Percentiles rank a stretch among this genome's conserved stretches.
phyloP scores from a whole-genome alignment of 2,113 vertebrate species.

The Microcebus lehilahytsara region DNA sequence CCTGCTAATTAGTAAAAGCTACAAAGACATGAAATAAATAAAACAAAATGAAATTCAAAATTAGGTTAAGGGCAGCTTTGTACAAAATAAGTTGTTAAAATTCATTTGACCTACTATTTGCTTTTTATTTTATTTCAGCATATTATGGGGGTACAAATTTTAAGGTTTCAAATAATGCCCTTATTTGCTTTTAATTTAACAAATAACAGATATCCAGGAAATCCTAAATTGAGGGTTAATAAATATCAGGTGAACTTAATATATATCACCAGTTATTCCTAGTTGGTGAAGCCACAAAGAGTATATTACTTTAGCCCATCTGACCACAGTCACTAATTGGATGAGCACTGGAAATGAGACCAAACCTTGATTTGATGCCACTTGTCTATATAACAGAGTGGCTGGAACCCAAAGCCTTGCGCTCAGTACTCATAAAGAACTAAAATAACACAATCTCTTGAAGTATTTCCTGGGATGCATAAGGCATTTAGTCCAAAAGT shows the following conservation, averaged over 20 bases:
- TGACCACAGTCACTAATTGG: slow-evolving; percentile 42
- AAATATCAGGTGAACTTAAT: neutral
- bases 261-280: neutral
- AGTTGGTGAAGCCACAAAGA: slow-evolving; percentile 22
- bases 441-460: neutral
- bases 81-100: slow-evolving; percentile 46
- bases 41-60: slow-evolving; percentile 52
- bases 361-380: slow-evolving; percentile 3
- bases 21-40: neutral
- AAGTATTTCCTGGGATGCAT: neutral
- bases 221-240: neutral
- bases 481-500: neutral
- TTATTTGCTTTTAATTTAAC: slow-evolving; percentile 44
- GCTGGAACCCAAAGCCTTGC: neutral
- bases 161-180: too few relatives aligned
- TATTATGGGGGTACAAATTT: too few relatives aligned
- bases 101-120: slow-evolving; percentile 1
- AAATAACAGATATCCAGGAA: neutral
- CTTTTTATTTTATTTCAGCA: slow-evolving; percentile 7
- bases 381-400: slow-evolving; percentile 9
- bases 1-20: slow-evolving; percentile 4
- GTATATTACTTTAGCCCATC: slow-evolving; percentile 26
- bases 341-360: slow-evolving; percentile 46
- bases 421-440: neutral
- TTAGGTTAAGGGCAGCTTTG: slow-evolving; percentile 16